A percentile compares a stretch with the other conserved stretches of the same genome.
These are phyloP conservation scores for Chloropsis hardwickii DNA, from an alignment of 2,113 vertebrate genomes.

Conservation along the genomic window DNA sequence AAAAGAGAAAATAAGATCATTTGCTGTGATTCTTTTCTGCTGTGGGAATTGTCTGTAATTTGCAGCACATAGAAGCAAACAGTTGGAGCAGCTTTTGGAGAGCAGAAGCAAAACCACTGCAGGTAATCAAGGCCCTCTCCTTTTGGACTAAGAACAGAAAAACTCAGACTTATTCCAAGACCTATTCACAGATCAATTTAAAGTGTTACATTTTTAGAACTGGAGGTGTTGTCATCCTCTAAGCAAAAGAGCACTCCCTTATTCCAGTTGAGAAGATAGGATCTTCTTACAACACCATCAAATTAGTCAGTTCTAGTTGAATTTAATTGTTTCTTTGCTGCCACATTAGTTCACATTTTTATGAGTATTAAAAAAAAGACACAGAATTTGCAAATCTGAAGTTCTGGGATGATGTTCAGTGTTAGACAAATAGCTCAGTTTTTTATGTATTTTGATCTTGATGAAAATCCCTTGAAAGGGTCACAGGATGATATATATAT, in stretches of 20 bases:
- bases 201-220: background rate
- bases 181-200: background rate
- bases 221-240: background rate
- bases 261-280: background rate
- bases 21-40: background rate
- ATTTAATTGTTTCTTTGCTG: background rate
- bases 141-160: background rate
- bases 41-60: background rate
- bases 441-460: background rate
- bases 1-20: background rate
- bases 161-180: background rate
- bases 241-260: background rate
- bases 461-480: background rate
- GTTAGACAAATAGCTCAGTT: background rate
- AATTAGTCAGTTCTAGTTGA: background rate
- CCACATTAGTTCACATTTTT: background rate
- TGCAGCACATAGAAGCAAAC: background rate
- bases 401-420: background rate
- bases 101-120: background rate
- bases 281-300: background rate
- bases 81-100: background rate
- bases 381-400: background rate
- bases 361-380: background rate
- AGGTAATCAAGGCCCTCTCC: background rate
- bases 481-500: background rate